Percentiles rank a stretch among this genome's conserved stretches.
Conservation (phyloP, 2,888 invertebrate species). For the Cerceris rybyensis region DNA sequence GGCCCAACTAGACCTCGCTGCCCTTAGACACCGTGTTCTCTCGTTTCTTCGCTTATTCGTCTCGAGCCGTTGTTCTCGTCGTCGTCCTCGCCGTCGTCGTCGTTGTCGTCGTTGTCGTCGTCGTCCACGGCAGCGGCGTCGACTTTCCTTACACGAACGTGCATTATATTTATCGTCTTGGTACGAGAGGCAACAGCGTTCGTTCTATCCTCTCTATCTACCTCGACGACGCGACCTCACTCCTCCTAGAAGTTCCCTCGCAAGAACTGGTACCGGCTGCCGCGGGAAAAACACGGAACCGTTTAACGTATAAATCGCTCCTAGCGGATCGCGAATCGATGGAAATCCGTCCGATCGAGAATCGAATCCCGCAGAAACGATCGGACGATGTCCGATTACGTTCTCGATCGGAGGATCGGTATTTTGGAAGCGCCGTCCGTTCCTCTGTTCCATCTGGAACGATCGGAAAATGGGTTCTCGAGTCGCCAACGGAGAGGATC, state of each 20-base stretch:
- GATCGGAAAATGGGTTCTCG: too few species aligned
- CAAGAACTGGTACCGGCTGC: conserved; percentile 45
- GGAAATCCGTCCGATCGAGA: conserved; percentile 10
- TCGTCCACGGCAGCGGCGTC: conserved; percentile 6
- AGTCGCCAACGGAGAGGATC: neutral
- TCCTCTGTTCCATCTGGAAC: too few species aligned
- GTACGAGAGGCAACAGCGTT: conserved; percentile 2
- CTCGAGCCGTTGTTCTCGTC: conserved; percentile 22
- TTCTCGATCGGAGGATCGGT: neutral
- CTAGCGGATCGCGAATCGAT: neutral
- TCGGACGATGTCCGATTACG: neutral
- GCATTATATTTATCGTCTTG: conserved; percentile 49
- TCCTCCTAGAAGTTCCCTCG: conserved; percentile 14
- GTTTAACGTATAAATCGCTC: conserved; percentile 50
- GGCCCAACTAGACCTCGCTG: conserved; percentile 31
- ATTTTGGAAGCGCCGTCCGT: neutral
- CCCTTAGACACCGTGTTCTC: conserved; percentile 23
- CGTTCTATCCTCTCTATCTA: conserved; percentile 25
- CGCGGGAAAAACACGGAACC: conserved; percentile 45
- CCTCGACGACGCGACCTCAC: conserved; percentile 22
- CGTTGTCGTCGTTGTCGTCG: conserved; percentile 13
- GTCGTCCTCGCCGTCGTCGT: conserved; percentile 26
- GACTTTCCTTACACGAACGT: conserved; percentile 42
- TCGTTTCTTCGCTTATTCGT: neutral
- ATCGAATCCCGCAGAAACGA: neutral